Base-by-base conservation (phyloP, 1,140 invertebrate genomes). In the Paraescarpia echinospica region DNA sequence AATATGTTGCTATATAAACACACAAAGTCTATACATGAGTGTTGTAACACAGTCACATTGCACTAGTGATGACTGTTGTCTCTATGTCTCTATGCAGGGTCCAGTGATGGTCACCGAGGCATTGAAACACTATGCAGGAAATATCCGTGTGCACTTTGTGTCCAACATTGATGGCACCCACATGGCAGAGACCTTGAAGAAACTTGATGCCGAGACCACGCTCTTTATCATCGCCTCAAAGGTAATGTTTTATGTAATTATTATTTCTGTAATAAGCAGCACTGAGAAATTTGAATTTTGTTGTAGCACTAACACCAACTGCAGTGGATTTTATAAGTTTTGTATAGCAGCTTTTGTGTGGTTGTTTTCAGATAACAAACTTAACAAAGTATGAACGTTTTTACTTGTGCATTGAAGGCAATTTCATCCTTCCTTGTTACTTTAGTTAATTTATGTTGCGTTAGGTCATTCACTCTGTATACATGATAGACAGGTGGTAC, bases 161-260 rank as follows among this genome's bases (percentile, higher is more conserved):
- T 99, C 99, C 1, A 99, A 99, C 95, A 99, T 99, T 95, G 99
- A 99, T 97, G 99, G 99, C 35, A 99, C 99, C 33, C 99, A 99
- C 96, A 96, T 99, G 94, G 98, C 98, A 6, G 98, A 99, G 96
- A 98, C 98, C 27, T 96, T 99, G 90, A 99, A 99, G 95, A 98
- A 98, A 95, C 95, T 99, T 8, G 97, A 98, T 96, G 98, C 99
- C 5, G 99, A 99, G 96, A 99, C 99, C 0, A 98, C 98, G 5
- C 96, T 99, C 1, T 99, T 99, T 96, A 99, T 99, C 94, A 98
- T 99, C 95, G 99, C 99, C 22, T 99, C 99, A 1, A 99, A 99
- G 95, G 96, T 96, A 93, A 90, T 90, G 18, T 33, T 14, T 90
- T 90, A 31, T 35, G 0, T 0, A 90, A 18, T 35, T 90, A 41